Base-by-base conservation (phyloP, 2,113 vertebrate genomes). In the Otus sunia region DNA sequence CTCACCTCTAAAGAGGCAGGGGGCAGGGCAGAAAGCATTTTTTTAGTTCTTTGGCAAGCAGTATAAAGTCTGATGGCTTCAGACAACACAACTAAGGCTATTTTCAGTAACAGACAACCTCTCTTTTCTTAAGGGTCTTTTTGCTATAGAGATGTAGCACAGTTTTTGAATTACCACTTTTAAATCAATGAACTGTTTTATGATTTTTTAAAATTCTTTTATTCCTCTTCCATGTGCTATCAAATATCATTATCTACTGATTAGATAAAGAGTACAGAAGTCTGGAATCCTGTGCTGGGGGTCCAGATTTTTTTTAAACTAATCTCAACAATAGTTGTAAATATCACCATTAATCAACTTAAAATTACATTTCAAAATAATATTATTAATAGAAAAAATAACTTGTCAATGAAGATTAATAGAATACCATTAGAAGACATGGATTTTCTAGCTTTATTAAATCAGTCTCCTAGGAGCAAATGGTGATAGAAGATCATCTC, bases 371-470 rank as follows among this genome's bases (percentile, higher is more conserved):
- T 81, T 88, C 17, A 53, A 85, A 95, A 62, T 77, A 76, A 36
- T 32, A 52, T 37, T 56, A 88, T 67, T 88, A 94, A 91, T 72
- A 88, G 25, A 63, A 86, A 88, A 86, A 95, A 94, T 87, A 83
- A 39, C 43, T 86, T 92, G 53, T 74, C 90, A 94, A 68, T 82
- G 63, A 79, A 92, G 81, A 96, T 96, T 84, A 96, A 94, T 76
- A 50, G 53, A 72, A 74, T 21, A 55, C 39, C 39, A 89, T 85
- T 94, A 94, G 59, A 92, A 95, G 53, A 95, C 69, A 94, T 15
- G 43, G 63, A 89, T 96, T 95, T 82, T 87, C 66, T 34, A 62
- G 52, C n/a, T 95, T 83, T 89, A 94, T 94, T 95, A 87, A 93
- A 88, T 95, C 67, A 81, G 87, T 81, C 78, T 96, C 58, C 71